Percentiles rank a stretch among this genome's conserved stretches.
Conservation (phyloP, 2,797 vertebrate species). For the Gephyroberyx darwinii region DNA sequence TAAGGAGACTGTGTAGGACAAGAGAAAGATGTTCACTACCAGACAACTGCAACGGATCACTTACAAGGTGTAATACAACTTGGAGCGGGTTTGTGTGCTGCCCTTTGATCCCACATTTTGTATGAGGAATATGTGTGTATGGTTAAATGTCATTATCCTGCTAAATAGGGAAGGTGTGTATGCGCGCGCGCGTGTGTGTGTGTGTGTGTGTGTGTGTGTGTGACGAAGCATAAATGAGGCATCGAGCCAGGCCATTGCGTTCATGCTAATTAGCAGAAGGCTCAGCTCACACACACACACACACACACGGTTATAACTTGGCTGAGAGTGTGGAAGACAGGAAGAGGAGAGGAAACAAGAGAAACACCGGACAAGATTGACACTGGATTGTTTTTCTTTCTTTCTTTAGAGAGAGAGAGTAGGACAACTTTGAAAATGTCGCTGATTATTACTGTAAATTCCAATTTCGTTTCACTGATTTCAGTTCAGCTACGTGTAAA, state of each 20-base stretch:
- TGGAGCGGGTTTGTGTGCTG: not conserved
- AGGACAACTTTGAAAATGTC: no score
- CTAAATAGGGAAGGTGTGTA: conserved; percentile 1
- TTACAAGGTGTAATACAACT: not conserved
- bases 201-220: conserved; percentile 4
- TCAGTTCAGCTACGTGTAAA: no score
- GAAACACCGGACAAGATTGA: not conserved
- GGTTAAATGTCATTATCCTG: conserved; percentile 16
- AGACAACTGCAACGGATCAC: not conserved
- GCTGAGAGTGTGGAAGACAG: not conserved
- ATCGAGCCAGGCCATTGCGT: conserved; percentile 20
- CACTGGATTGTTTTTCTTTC: not conserved
- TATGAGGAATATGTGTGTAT: not conserved
- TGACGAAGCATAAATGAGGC: conserved; percentile 24
- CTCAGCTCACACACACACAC: not conserved
- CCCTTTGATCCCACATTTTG: conserved; percentile 2
- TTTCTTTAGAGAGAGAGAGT: not conserved
- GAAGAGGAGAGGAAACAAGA: conserved; percentile 7
- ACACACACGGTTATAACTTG: not conserved
- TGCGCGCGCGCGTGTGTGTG: not conserved
- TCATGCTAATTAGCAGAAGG: conserved; percentile 39
- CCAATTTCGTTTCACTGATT: no score
- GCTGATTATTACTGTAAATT: no score
- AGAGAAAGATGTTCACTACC: not conserved
- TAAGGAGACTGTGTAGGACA: not conserved